phyloP scores from a whole-genome alignment of 2,888 invertebrate species.

The Argyra leucocephala region DNA sequence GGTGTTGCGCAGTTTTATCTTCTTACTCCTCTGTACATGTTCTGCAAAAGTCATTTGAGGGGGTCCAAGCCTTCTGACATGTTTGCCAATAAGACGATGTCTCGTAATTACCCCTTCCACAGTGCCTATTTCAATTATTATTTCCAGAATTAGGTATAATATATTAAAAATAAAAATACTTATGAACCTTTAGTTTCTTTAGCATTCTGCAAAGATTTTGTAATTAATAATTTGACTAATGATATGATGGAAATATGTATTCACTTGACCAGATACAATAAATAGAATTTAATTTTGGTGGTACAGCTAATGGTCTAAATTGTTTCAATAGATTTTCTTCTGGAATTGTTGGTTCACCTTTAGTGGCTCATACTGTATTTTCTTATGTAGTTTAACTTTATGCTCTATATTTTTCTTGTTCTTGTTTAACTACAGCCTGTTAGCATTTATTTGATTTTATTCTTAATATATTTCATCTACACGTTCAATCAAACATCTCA shows the following conservation, averaged over 20 bases:
- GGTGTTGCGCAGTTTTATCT: no score
- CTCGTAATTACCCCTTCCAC: no score
- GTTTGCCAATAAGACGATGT: no score
- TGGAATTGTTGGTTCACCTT: conserved; percentile 84
- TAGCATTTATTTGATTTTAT: conserved; percentile 96
- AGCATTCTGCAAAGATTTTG: conserved; percentile 82
- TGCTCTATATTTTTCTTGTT: conserved; percentile 85
- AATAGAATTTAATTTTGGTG: conserved; percentile 83
- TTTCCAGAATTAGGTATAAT: no score
- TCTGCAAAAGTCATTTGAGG: no score
- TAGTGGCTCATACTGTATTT: conserved; percentile 76
- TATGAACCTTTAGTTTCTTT: conserved; percentile 50
- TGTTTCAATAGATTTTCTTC: conserved; percentile 92
- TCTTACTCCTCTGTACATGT: no score
- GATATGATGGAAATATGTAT: conserved; percentile 92
- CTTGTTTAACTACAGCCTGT: conserved; percentile 83
- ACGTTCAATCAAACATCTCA: conserved; percentile 89
- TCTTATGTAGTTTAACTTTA: conserved; percentile 81
- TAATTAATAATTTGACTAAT: conserved; percentile 90
- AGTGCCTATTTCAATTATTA: no score
- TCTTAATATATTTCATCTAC: conserved; percentile 97
- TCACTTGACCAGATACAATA: conserved; percentile 88
- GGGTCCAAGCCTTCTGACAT: no score
- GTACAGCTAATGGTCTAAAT: conserved; percentile 85
- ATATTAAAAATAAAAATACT: conserved; percentile 6